Evolutionary conservation across 2,888 invertebrate species (phyloP), one percentile per base, ranked within the genome.

Genomic region (Drosophila antonietae): DNA sequence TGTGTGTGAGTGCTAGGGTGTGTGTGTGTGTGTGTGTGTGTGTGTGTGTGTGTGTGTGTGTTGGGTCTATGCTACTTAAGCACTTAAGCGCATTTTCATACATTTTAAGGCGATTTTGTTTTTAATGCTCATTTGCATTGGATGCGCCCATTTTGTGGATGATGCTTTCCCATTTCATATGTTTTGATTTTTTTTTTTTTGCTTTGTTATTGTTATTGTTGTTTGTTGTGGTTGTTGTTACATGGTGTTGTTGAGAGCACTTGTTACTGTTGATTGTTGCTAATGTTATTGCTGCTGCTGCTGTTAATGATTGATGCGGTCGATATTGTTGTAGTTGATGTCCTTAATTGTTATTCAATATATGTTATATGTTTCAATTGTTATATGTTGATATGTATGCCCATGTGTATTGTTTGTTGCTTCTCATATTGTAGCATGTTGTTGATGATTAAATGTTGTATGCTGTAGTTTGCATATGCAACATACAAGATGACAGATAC

Each of bases 91-190:
- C 60, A 51, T 75, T 73, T 73, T 72, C 70, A 70, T 68, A 80
- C 75, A 83, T 88, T 88, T 80, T 75, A 73, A 78, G 78, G 73
- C 70, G 81, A 73, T 82, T 85, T 68, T 44, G 46, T 67, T 69
- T 75, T 65, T 67, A 86, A 73, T 68, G 59, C 68, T 77, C 80
- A 80, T 85, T 77, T 88, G 80, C 78, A 85, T 72, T 71, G 59
- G 53, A 46, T 60, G 62, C 46, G 18, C 6, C 49, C 52, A 20
- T 47, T 64, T 39, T 58, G 15, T 49, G 47, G 41, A 14, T 43
- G 33, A 18, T 33, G 7, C 3, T 33, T 14, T 8, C 8, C 20
- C 35, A 18, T 31, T 20, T 56, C 31, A n/a, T 35, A 62, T 47
- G 2, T 3, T 44, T n/a, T 23, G 58, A 43, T 44, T n/a, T 43